Conservation (phyloP, 2,888 invertebrate species). For the Mythimna albipuncta region DNA sequence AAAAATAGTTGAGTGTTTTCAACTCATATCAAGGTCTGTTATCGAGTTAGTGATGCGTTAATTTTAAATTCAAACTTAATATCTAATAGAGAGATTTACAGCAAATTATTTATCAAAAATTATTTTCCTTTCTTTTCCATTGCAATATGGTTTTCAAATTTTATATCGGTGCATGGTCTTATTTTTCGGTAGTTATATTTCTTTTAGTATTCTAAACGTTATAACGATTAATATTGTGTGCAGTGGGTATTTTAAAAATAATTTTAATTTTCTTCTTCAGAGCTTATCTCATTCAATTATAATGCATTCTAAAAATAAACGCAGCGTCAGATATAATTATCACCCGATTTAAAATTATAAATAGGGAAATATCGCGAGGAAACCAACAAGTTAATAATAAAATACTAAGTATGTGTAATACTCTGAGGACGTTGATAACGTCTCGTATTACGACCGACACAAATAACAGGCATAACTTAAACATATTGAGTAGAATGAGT, state of each 20-base stretch:
- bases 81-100: neutral
- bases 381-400: slow-evolving; percentile 50
- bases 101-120: neutral
- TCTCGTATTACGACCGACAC: slow-evolving; percentile 47
- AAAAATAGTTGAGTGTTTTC: slow-evolving; percentile 71
- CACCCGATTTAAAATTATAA: slow-evolving; percentile 37
- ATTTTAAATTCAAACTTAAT: slow-evolving; percentile 58
- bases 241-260: neutral
- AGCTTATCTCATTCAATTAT: slow-evolving; percentile 21
- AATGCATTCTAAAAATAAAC: slow-evolving; percentile 39
- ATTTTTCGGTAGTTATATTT: neutral
- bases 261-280: slow-evolving; percentile 12
- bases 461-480: slow-evolving; percentile 52
- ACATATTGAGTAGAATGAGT: slow-evolving; percentile 26
- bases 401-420: slow-evolving; percentile 41
- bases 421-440: slow-evolving; percentile 53
- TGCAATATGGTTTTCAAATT: neutral
- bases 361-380: slow-evolving; percentile 46
- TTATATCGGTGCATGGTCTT: neutral
- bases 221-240: neutral
- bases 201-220: neutral
- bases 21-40: slow-evolving; percentile 71
- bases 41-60: slow-evolving; percentile 64
- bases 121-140: neutral
- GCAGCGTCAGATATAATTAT: slow-evolving; percentile 23